A percentile compares a stretch with the other conserved stretches of the same genome.
Conservation (phyloP, 2,888 invertebrate genomes). For the Rhyacophila evoluta region DNA sequence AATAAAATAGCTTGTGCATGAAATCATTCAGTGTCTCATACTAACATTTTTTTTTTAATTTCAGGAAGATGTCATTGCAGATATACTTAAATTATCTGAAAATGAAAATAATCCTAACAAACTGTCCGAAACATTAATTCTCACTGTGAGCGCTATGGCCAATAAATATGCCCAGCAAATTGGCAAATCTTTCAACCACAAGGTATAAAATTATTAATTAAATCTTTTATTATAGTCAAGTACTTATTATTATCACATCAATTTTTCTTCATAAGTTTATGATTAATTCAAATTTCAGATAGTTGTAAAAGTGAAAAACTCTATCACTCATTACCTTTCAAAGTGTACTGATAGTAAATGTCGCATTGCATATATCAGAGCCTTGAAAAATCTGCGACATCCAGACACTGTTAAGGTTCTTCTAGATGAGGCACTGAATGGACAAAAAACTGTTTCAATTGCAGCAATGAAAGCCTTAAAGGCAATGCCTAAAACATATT, state of each 20-base stretch:
- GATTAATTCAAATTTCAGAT: conserved; percentile 57
- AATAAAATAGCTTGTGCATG: background rate
- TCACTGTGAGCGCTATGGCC: conserved; percentile 75
- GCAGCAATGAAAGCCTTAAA: conserved; percentile 78
- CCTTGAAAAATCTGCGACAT: conserved; percentile 77
- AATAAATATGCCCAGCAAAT: conserved; percentile 61
- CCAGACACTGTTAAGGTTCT: conserved; percentile 72
- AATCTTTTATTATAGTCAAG: too few species aligned
- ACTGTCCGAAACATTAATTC: conserved; percentile 75
- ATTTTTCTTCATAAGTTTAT: too few species aligned
- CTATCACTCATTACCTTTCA: conserved; percentile 58
- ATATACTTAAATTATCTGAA: conserved; percentile 64
- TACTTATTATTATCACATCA: too few species aligned
- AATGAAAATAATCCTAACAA: conserved; percentile 69
- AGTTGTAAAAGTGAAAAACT: conserved; percentile 60
- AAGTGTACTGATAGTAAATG: conserved; percentile 72
- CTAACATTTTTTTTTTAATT: conserved; percentile 29
- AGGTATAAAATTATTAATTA: conserved; percentile 54
- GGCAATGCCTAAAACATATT: conserved; percentile 63
- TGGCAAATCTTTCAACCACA: conserved; percentile 56
- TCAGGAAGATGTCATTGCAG: conserved; percentile 65
- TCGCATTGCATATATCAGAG: conserved; percentile 73
- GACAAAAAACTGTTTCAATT: conserved; percentile 69
- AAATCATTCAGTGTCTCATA: background rate
- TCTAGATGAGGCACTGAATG: conserved; percentile 68